phyloP scores from a whole-genome alignment of 2,113 vertebrate genomes.

The Loxodonta africana region DNA sequence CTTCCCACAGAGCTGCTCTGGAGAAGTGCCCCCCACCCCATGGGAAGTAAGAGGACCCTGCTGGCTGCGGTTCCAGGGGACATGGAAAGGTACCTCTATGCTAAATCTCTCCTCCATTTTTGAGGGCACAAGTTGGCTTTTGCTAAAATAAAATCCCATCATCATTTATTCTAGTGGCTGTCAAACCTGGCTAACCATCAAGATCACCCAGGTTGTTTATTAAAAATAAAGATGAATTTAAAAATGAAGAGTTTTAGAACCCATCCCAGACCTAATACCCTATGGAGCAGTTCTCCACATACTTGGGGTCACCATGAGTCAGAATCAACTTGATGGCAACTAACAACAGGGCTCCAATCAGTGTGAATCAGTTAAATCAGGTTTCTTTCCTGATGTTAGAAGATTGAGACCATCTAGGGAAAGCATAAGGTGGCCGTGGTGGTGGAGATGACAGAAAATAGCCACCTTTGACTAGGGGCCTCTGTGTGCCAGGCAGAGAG shows the following conservation, averaged over 20 bases:
- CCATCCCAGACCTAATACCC: not conserved
- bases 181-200: not conserved
- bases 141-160: constrained; percentile 9
- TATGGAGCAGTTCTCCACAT: too few relatives aligned
- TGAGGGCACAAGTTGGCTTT: not conserved
- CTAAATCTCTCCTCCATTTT: not conserved
- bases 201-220: not conserved
- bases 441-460: accelerated
- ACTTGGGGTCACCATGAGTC: too few relatives aligned
- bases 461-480: not conserved
- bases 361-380: not conserved
- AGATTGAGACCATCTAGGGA: not conserved
- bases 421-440: accelerated
- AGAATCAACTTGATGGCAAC: too few relatives aligned
- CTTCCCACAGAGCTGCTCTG: not conserved
- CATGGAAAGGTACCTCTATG: not conserved
- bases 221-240: constrained; percentile 32
- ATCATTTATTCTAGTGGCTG: not conserved
- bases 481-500: not conserved
- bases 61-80: not conserved
- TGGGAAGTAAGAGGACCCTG: not conserved
- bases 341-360: too few relatives aligned
- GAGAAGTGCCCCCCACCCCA: not conserved
- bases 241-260: not conserved
- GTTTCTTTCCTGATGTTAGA: not conserved